Evolutionary conservation across 2,797 vertebrate genomes (phyloP).

Genomic region (Channallabes apus): DNA sequence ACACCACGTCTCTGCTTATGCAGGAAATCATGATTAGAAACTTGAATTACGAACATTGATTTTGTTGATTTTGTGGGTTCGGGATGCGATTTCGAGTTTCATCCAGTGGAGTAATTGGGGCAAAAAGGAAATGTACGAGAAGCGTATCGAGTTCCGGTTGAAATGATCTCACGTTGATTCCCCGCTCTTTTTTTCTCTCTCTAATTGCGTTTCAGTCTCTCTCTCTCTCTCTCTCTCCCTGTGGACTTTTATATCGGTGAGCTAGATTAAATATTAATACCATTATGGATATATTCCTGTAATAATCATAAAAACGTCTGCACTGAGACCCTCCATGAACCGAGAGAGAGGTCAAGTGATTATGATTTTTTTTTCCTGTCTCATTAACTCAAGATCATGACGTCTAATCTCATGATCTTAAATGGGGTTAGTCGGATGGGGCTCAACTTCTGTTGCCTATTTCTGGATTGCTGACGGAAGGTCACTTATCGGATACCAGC

Average conservation of each 20-base stretch:
- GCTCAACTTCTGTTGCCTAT: too few relatives aligned
- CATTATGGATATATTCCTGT: slow-evolving; percentile 19
- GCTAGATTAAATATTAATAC: slow-evolving; percentile 24
- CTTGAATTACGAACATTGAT: neutral
- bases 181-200: neutral
- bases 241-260: neutral
- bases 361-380: neutral
- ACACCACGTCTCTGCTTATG: neutral
- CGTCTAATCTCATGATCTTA: neutral
- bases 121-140: neutral
- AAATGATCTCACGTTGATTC: slow-evolving; percentile 14
- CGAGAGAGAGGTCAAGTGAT: neutral
- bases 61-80: neutral
- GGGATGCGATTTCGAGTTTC: neutral
- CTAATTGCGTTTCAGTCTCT: slow-evolving; percentile 14
- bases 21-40: neutral
- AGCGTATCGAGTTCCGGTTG: neutral
- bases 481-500: too few relatives aligned
- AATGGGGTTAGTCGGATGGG: too few relatives aligned
- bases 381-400: neutral
- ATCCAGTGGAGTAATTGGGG: neutral
- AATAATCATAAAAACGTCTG: slow-evolving; percentile 20
- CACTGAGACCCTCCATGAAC: neutral
- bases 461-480: too few relatives aligned
- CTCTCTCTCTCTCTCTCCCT: neutral